Evolutionary conservation across 2,113 vertebrate species (phyloP), one percentile per base, ranked within the genome.

Genomic region (Aspidoscelis tigris): DNA sequence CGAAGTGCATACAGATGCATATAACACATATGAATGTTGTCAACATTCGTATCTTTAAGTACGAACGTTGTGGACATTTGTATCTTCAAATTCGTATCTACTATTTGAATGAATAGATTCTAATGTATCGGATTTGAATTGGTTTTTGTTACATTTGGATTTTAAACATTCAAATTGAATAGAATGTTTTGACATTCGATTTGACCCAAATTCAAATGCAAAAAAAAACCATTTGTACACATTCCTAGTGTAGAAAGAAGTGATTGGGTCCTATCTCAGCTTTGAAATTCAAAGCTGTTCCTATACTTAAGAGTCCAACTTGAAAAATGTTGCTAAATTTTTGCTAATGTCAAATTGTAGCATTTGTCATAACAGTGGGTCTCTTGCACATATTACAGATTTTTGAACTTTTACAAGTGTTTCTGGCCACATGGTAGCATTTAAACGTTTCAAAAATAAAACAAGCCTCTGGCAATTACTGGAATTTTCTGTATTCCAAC

Each of bases 401-500:
- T 26, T 39, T 5, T 71, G 76, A 80, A 61, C 33, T 3, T 39
- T 6, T 43, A 74, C 41, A 44, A 76, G 53, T 78, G 68, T 44
- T 3, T 3, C 3, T 2, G 68, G 76, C 11, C 81, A 53, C 61
- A 9, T 55, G 55, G 69, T 20, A 50, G 79, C 44, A 20, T 18
- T 82, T 47, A 84, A 39, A 9, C 7, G 33, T 80, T 44, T 87
- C 77, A 66, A 77, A 80, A 91, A 82, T 9, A 71, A 87, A 68
- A 33, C 2, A 33, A 78, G 68, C 20, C 10, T 1, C 14, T 3
- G 73, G 83, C 78, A 68, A 55, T 47, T 87, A 11, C n/a, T 14
- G 5, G 43, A 43, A 50, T 80, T 87, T 89, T 55, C 85, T 78
- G 2, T 76, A 73, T 79, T 80, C 82, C 84, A 82, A 82, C 87